These are phyloP conservation scores for Syngnathus scovelli DNA, from an alignment of 2,113 vertebrate species.

Conservation along the genomic window DNA sequence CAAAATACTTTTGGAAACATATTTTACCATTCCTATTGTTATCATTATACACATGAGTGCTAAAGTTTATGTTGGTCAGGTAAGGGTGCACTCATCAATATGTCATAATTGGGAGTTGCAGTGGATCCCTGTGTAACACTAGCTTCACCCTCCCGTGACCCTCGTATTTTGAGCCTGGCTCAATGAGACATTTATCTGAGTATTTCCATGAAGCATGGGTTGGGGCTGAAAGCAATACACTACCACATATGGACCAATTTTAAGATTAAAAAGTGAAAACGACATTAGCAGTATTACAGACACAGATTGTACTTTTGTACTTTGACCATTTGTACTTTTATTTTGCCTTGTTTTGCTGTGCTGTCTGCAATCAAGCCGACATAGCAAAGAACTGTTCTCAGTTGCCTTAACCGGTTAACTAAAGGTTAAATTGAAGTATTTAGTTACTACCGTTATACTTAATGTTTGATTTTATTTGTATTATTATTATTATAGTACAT, in stretches of 20 bases:
- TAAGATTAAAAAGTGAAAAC: not conserved
- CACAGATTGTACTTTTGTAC: too few relatives aligned
- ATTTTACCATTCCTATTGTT: not conserved
- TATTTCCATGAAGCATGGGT: conserved; percentile 37
- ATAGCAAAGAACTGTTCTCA: too few relatives aligned
- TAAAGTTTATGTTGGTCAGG: not conserved
- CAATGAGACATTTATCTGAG: conserved; percentile 32
- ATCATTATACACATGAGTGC: not conserved
- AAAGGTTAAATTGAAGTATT: too few relatives aligned
- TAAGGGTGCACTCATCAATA: conserved; percentile 36
- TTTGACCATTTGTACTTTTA: too few relatives aligned
- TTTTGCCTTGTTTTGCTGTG: too few relatives aligned
- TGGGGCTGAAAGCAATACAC: conserved; percentile 24
- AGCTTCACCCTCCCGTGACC: conserved; percentile 39
- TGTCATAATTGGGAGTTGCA: conserved; percentile 40
- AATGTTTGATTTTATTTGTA: too few relatives aligned
- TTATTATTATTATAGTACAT: too few relatives aligned
- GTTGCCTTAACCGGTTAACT: too few relatives aligned
- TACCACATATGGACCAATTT: not conserved
- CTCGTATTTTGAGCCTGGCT: conserved; percentile 39
- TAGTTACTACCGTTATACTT: too few relatives aligned
- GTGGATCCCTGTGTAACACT: conserved; percentile 38
- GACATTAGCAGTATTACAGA: not conserved
- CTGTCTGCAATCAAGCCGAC: too few relatives aligned
- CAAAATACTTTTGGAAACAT: not conserved